These are phyloP conservation scores for Heliornis fulica DNA, from an alignment of 2,113 vertebrate species.

Conservation along the genomic window DNA sequence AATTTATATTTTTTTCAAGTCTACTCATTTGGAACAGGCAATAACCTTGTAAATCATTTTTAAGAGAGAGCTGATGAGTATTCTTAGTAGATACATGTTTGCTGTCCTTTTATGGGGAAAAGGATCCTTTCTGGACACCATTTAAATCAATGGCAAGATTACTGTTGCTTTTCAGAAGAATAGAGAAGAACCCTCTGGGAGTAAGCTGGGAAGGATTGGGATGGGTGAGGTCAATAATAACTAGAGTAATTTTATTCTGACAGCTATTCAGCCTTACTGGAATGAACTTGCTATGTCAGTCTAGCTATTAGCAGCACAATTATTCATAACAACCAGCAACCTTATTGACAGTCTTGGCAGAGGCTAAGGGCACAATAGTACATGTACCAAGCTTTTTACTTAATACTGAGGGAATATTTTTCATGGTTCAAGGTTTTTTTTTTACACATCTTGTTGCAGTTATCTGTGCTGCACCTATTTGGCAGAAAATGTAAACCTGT, in stretches of 20 bases:
- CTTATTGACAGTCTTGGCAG: conserved; percentile 36
- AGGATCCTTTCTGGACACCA: neutral
- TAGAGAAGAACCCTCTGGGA: conserved; percentile 24
- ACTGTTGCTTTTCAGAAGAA: conserved; percentile 37
- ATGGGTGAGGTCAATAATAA: conserved; percentile 52
- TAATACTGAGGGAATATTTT: neutral
- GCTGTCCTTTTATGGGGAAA: neutral
- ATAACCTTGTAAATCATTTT: conserved; percentile 41
- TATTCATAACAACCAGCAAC: neutral
- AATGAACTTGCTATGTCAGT: conserved; percentile 50
- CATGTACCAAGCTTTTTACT: neutral
- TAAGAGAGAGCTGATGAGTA: conserved; percentile 27
- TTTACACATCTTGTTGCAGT: conserved; percentile 1
- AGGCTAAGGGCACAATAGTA: neutral
- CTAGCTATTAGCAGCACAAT: conserved; percentile 35
- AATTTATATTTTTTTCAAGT: neutral
- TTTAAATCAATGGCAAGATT: conserved; percentile 21
- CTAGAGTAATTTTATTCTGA: conserved; percentile 43
- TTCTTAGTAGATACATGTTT: neutral
- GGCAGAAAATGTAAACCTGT: neutral
- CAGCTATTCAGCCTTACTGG: conserved; percentile 46
- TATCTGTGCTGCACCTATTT: neutral
- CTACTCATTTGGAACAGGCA: conserved; percentile 25
- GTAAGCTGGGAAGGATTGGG: conserved; percentile 25
- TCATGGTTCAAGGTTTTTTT: neutral